Evolutionary conservation across 2,797 vertebrate genomes (phyloP).

Genomic region (Cottoperca gobio): DNA sequence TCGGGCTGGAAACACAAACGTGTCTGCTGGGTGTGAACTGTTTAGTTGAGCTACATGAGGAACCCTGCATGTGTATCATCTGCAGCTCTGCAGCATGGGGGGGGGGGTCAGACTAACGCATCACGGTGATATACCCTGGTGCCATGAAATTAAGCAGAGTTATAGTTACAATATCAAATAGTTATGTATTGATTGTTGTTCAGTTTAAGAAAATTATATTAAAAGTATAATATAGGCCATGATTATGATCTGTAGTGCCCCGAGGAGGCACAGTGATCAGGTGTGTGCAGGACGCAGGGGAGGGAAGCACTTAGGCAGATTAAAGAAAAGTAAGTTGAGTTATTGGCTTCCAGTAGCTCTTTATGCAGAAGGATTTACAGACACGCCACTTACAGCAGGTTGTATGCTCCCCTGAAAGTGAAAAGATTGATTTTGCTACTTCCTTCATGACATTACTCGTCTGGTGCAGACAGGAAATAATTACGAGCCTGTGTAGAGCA

Average conservation of each 20-base stretch:
- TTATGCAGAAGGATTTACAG: conserved; percentile 55
- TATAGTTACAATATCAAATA: neutral
- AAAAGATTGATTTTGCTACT: conserved; percentile 36
- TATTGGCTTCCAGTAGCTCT: conserved; percentile 50
- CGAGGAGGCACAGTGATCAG: conserved; percentile 41
- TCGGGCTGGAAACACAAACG: conserved; percentile 37
- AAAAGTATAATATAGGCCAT: conserved; percentile 2
- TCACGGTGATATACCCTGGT: conserved; percentile 23
- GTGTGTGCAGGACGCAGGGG: no score
- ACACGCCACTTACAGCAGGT: conserved; percentile 5
- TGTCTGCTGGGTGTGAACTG: conserved; percentile 27
- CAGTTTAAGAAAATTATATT: neutral
- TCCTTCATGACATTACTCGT: no score
- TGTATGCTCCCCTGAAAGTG: conserved; percentile 9
- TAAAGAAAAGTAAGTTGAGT: conserved; percentile 51
- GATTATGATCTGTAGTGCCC: no score
- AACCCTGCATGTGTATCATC: conserved; percentile 44
- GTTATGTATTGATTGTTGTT: no score
- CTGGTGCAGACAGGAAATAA: conserved; percentile 19
- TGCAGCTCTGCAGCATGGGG: no score
- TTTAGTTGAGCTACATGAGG: conserved; percentile 42
- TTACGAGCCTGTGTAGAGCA: conserved; percentile 15
- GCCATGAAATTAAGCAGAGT: conserved; percentile 36
- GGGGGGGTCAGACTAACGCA: conserved; percentile 41
- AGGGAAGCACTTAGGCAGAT: conserved; percentile 62